Percentiles rank a stretch among this genome's conserved stretches.
phyloP scores from a whole-genome alignment of 1,140 invertebrate species.

The Drosophila lacertosa region DNA sequence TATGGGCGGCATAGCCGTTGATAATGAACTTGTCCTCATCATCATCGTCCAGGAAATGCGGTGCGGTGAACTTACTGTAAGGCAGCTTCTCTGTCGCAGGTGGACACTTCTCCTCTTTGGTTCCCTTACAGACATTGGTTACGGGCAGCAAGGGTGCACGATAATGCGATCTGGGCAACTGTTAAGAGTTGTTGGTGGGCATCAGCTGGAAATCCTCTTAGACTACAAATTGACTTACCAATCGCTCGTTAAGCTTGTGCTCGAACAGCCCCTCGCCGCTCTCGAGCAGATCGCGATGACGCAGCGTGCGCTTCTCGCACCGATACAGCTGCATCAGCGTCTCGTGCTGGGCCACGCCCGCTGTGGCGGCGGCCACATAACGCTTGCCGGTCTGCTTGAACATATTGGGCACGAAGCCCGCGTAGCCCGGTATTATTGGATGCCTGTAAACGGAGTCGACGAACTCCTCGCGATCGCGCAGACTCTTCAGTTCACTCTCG shows the following conservation, averaged over 20 bases:
- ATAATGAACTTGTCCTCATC: slow-evolving; percentile 88
- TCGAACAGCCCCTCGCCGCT: slow-evolving; percentile 85
- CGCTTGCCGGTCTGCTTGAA: slow-evolving; percentile 87
- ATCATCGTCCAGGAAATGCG: slow-evolving; percentile 88
- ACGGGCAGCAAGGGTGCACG: slow-evolving; percentile 88
- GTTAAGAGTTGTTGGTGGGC: too few species aligned
- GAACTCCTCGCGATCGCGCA: slow-evolving; percentile 86
- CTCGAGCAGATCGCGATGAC: slow-evolving; percentile 86
- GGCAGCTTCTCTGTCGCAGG: slow-evolving; percentile 84
- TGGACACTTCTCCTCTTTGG: slow-evolving; percentile 86
- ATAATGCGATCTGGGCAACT: slow-evolving; percentile 87
- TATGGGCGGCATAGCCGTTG: slow-evolving; percentile 87
- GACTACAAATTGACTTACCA: slow-evolving; percentile 84
- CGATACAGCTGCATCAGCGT: slow-evolving; percentile 86
- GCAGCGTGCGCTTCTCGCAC: slow-evolving; percentile 85
- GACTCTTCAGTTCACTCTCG: slow-evolving; percentile 86
- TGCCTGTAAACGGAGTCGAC: slow-evolving; percentile 88
- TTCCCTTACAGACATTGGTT: slow-evolving; percentile 87
- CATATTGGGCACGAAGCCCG: slow-evolving; percentile 88
- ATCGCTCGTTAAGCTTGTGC: slow-evolving; percentile 86
- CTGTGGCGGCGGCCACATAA: slow-evolving; percentile 87
- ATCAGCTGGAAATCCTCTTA: slow-evolving; percentile 85
- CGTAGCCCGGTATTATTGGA: slow-evolving; percentile 89
- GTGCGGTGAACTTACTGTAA: slow-evolving; percentile 85
- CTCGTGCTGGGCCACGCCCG: slow-evolving; percentile 89